Evolutionary conservation across 1,140 invertebrate species (phyloP).

Genomic region (Aricia agestis): DNA sequence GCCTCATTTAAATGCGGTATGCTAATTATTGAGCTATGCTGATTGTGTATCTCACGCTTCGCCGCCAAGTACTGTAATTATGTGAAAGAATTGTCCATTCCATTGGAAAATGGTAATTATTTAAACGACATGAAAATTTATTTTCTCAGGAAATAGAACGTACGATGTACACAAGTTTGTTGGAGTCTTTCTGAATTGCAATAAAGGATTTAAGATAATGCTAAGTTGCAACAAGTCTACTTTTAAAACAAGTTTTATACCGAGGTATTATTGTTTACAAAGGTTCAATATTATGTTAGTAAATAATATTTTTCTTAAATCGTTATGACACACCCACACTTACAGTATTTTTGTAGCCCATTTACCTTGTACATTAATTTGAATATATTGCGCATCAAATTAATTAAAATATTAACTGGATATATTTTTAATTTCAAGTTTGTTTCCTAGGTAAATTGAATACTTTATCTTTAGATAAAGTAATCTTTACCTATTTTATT

Average conservation of each 20-base stretch:
- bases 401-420: background rate
- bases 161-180: background rate
- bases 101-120: conserved; percentile 14
- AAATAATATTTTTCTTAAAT: background rate
- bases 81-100: conserved; percentile 25
- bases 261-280: no score
- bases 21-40: conserved; percentile 21
- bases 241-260: no score
- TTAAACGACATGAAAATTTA: background rate
- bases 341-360: background rate
- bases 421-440: background rate
- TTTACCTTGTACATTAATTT: background rate
- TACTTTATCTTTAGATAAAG: no score
- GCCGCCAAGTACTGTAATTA: conserved; percentile 22
- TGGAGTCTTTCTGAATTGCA: background rate
- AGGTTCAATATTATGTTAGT: no score
- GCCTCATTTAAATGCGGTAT: conserved; percentile 14
- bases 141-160: background rate
- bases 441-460: background rate
- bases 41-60: conserved; percentile 26
- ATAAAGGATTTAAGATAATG: no score
- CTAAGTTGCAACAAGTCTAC: no score
- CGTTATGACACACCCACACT: background rate
- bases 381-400: background rate
- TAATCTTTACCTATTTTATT: no score